Conservation (phyloP, 2,888 invertebrate genomes). For the Eupeodes latifasciatus region DNA sequence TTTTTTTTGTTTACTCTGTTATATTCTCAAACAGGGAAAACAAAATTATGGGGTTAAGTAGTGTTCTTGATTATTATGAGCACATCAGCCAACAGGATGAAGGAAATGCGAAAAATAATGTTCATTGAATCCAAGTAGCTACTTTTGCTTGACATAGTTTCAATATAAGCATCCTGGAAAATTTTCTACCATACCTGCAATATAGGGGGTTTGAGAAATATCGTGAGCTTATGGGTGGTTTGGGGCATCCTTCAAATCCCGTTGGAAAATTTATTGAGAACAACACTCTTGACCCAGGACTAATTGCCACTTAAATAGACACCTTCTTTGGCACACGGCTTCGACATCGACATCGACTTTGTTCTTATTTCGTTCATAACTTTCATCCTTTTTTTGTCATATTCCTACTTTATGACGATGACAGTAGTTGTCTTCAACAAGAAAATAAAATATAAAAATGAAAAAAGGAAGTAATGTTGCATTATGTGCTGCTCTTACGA, state of each 20-base stretch:
- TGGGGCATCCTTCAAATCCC: conserved; percentile 19
- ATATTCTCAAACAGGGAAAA: conserved; percentile 34
- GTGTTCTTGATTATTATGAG: conserved; percentile 30
- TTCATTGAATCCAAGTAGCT: conserved; percentile 15
- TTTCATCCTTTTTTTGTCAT: conserved; percentile 1
- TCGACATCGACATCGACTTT: conserved; percentile 4
- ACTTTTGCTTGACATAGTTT: conserved; percentile 62
- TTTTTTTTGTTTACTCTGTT: conserved; percentile 25
- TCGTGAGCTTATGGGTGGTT: neutral
- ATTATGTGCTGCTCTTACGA: conserved; percentile 68
- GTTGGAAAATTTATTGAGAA: conserved; percentile 52
- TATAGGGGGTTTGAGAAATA: neutral
- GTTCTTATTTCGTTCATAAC: conserved; percentile 21
- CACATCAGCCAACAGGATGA: conserved; percentile 43
- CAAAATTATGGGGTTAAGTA: conserved; percentile 66
- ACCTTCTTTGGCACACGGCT: conserved; percentile 68
- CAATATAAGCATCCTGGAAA: conserved; percentile 20
- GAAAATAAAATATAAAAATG: conserved; percentile 4
- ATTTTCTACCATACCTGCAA: neutral
- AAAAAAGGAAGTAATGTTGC: conserved; percentile 57
- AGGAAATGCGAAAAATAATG: conserved; percentile 22
- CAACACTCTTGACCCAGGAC: conserved; percentile 54
- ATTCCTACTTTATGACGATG: conserved; percentile 38
- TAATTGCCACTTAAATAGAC: conserved; percentile 75
- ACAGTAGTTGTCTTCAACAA: conserved; percentile 52